These are phyloP conservation scores for Arrhamphus sclerolepis DNA, from an alignment of 2,797 vertebrate species.

Conservation along the genomic window DNA sequence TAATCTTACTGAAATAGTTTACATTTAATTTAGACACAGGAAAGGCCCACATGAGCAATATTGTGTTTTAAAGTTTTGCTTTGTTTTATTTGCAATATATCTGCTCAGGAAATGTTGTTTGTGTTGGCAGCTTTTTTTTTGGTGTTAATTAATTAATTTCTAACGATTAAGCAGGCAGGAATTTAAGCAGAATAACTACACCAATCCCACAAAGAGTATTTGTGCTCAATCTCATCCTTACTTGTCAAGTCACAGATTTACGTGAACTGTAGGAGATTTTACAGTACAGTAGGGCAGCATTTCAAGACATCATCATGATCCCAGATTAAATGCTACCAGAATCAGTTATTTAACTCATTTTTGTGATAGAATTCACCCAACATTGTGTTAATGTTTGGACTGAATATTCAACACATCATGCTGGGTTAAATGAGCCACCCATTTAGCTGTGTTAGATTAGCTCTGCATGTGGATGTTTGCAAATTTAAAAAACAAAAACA, in stretches of 20 bases:
- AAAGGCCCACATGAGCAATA: no score
- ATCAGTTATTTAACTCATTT: not conserved
- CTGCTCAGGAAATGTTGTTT: no score
- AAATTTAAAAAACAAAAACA: no score
- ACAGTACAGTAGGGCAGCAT: not conserved
- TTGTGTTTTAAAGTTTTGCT: no score
- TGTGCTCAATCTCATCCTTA: not conserved
- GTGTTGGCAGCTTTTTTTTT: no score
- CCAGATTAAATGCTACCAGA: not conserved
- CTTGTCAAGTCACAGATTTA: not conserved
- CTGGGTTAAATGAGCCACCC: not conserved
- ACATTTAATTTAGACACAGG: no score
- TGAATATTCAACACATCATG: constrained; percentile 8
- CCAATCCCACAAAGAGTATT: no score
- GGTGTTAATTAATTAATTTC: no score
- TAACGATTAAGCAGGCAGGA: not conserved
- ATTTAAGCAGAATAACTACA: no score
- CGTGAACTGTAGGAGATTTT: no score
- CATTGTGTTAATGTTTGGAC: not conserved
- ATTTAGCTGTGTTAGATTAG: not conserved
- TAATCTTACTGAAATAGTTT: no score
- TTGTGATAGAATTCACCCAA: not conserved
- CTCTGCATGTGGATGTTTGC: not conserved
- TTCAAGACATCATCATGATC: not conserved
- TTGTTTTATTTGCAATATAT: no score